Conservation (phyloP, 30 jellyfish, hydroid and myxozoan genomes). For the Hydractinia echinata region DNA sequence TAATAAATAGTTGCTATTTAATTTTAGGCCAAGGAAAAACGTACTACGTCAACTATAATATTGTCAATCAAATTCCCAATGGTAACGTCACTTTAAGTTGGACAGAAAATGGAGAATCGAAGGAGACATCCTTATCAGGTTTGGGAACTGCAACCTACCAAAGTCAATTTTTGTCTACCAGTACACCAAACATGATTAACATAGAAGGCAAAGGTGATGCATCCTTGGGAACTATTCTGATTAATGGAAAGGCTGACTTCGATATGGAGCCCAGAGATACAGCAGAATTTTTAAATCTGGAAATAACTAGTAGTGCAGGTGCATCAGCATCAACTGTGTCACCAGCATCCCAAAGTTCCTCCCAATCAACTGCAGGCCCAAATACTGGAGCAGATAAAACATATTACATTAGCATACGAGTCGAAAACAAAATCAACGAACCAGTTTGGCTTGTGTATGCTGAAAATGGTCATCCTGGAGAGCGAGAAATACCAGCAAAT, state of each 20-base stretch:
- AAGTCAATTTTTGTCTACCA: slow-evolving; percentile 37
- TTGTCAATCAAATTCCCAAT: slow-evolving; percentile 25
- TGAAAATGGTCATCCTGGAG: slow-evolving; percentile 36
- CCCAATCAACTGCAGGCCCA: neutral
- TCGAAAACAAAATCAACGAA: slow-evolving; percentile 25
- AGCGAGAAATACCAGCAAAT: slow-evolving; percentile 35
- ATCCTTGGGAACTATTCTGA: neutral
- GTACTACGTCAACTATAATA: slow-evolving; percentile 19
- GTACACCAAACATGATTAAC: slow-evolving; percentile 27
- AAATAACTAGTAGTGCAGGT: neutral
- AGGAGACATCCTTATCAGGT: slow-evolving; percentile 6
- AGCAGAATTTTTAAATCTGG: neutral
- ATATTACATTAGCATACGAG: slow-evolving; percentile 25
- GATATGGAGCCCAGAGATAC: slow-evolving; percentile 35
- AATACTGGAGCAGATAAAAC: neutral
- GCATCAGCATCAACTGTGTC: no score
- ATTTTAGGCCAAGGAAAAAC: slow-evolving; percentile 26
- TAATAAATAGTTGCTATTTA: neutral
- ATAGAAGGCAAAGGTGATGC: slow-evolving; percentile 23
- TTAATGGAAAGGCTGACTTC: slow-evolving; percentile 28
- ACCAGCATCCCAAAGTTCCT: neutral
- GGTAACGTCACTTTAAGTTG: slow-evolving; percentile 64
- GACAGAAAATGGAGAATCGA: slow-evolving; percentile 45
- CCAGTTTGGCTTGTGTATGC: slow-evolving; percentile 14
- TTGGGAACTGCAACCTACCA: slow-evolving; percentile 29